Evolutionary conservation across 2,797 vertebrate genomes (phyloP), one percentile per base, ranked within the genome.

Genomic region (Microcaecilia unicolor): DNA sequence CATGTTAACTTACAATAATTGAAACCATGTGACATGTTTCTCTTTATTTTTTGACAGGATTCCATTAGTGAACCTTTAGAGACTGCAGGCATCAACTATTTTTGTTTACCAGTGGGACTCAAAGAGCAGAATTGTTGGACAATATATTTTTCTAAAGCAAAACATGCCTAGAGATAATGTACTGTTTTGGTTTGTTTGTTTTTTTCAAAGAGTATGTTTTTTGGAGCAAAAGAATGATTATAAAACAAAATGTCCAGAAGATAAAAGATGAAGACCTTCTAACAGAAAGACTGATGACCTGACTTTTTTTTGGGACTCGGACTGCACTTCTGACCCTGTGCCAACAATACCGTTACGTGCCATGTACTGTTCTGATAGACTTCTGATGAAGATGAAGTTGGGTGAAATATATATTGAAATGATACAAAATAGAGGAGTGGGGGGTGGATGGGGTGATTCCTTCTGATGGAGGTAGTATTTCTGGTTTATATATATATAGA

Each of bases 331-430:
- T 71, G 93, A 95, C 93, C 89, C 90, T 90, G 90, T 97, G 93
- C 95, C 93, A 94, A 97, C 92, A 90, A 97, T 88, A 91, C 95
- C 95, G 89, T 81, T 90, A 97, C 93, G 94, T 98, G 95, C 95
- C 95, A 97, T 84, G 90, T 80, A 84, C 78, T 58, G 85, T 83
- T 73, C 74, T 56, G 62, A 65, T 73, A 70, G 78, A 51, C 70
- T 59, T 51, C 39, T 48, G 16, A 11, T 47, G 52, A 31, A 63
- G 65, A 59, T 16, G 15, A 28, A n/a, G n/a, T n/a, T 37, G 25
- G 50, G 68, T 29, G 18, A 44, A 21, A 35, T 56, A 43, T 11
- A 5, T 17, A 34, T 41, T 22, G 61, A 49, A 41, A 33, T 20
- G 22, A 32, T 21, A 38, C 37, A 32, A 61, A 58, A 51, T 39